Percentiles rank a stretch among this genome's conserved stretches.
Evolutionary conservation across 2,888 invertebrate genomes (phyloP).

Genomic region (Charanyca ferruginea): DNA sequence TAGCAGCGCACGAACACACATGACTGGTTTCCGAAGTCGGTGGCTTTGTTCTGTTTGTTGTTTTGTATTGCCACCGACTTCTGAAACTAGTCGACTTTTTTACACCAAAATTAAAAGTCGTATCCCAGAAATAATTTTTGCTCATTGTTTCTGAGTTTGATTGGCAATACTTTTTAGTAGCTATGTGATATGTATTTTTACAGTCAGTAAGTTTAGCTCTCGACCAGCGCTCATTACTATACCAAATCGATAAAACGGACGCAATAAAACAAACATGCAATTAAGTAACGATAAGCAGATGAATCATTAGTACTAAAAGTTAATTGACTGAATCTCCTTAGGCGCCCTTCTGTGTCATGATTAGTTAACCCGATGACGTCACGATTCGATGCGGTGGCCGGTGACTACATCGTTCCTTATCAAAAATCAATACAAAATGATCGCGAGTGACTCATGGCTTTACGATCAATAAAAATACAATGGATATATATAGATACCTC

Average conservation of each 20-base stretch:
- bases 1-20: too few species aligned
- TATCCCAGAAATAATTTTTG: too few species aligned
- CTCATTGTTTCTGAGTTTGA: too few species aligned
- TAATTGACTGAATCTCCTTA: conserved; percentile 52
- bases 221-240: not conserved
- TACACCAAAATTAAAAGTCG: too few species aligned
- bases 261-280: conserved; percentile 10
- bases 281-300: conserved; percentile 39
- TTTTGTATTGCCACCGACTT: too few species aligned
- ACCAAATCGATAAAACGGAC: not conserved
- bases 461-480: conserved; percentile 10
- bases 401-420: conserved; percentile 63
- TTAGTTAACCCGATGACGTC: conserved; percentile 44
- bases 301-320: conserved; percentile 49
- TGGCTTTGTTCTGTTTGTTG: too few species aligned
- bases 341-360: conserved; percentile 62
- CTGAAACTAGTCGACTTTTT: too few species aligned
- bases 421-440: conserved; percentile 28
- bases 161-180: too few species aligned
- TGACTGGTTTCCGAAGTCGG: too few species aligned
- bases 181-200: too few species aligned
- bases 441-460: conserved; percentile 20
- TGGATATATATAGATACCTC: not conserved
- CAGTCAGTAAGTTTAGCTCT: too few species aligned
- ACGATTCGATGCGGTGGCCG: conserved; percentile 42